Percentiles rank a stretch among this genome's conserved stretches.
Evolutionary conservation across 2,113 vertebrate species (phyloP).

Genomic region (Otolemur garnettii): DNA sequence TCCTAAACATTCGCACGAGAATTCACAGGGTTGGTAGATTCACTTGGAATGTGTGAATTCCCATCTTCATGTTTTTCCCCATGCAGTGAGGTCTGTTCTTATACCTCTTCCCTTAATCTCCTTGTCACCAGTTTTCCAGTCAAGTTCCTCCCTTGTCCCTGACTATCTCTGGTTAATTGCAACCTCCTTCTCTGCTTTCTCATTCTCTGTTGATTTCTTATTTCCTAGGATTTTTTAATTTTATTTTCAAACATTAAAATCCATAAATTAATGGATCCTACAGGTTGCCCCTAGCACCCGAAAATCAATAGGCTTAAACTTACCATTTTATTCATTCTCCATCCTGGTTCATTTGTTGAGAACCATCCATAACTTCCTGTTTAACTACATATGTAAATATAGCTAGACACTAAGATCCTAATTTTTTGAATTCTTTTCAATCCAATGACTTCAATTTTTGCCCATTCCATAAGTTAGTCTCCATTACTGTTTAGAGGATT

Average conservation of each 20-base stretch:
- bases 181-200: not conserved
- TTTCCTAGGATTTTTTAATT: not conserved
- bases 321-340: not conserved
- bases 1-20: no score
- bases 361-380: not conserved
- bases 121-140: no score
- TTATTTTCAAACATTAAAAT: slow-evolving; percentile 3
- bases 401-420: not conserved
- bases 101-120: no score
- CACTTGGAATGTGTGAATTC: no score
- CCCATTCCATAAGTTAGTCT: not conserved
- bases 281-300: not conserved
- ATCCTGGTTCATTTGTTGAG: not conserved
- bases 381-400: not conserved
- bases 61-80: no score
- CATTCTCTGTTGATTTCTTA: not conserved
- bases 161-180: not conserved
- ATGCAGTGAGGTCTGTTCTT: no score
- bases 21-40: no score
- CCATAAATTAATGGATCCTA: not conserved
- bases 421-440: not conserved
- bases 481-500: not conserved
- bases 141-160: no score
- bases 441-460: not conserved
- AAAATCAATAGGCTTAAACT: not conserved